Conservation (phyloP, 2,113 vertebrate genomes). For the Xiphias gladius region DNA sequence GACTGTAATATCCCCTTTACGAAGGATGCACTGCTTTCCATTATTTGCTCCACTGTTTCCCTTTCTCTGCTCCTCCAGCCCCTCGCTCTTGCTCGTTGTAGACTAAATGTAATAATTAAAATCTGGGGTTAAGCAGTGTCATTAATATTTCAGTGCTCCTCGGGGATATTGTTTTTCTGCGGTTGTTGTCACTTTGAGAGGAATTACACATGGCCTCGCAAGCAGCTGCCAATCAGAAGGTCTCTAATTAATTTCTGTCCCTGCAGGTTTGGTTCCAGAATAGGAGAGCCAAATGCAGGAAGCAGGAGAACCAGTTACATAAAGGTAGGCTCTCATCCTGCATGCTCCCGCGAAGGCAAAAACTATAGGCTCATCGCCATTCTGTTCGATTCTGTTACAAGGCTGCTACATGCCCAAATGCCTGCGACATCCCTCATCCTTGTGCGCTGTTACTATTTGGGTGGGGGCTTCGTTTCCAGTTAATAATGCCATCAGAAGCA, state of each 20-base stretch:
- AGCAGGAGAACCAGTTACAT: conserved; percentile 98
- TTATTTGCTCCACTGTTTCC: conserved; percentile 1
- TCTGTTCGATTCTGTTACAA: conserved; percentile 23
- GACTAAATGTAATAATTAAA: conserved; percentile 85
- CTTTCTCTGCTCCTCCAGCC: conserved; percentile 1
- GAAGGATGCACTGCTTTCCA: conserved; percentile 31
- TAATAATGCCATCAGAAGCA: conserved; percentile 48
- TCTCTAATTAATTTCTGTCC: conserved; percentile 83
- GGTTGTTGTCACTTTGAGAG: conserved; percentile 85
- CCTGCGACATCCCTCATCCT: conserved; percentile 23
- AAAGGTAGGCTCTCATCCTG: conserved; percentile 88
- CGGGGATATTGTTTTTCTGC: conserved; percentile 82
- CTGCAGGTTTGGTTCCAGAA: conserved; percentile 99
- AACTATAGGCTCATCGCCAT: conserved; percentile 10
- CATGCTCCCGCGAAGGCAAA: conserved; percentile 7
- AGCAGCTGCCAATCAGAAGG: conserved; percentile 84
- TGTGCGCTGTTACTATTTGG: conserved; percentile 13
- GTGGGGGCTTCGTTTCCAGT: conserved; percentile 29
- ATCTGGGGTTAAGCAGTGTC: conserved; percentile 81
- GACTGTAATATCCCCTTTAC: conserved; percentile 41
- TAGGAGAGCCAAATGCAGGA: conserved; percentile 96
- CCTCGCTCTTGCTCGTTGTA: conserved; percentile 54
- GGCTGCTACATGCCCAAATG: neutral
- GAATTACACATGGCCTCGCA: conserved; percentile 84
- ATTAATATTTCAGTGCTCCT: conserved; percentile 86